Base-by-base conservation (phyloP, 2,888 invertebrate species). In the Hermaeophaga mercurialis region DNA sequence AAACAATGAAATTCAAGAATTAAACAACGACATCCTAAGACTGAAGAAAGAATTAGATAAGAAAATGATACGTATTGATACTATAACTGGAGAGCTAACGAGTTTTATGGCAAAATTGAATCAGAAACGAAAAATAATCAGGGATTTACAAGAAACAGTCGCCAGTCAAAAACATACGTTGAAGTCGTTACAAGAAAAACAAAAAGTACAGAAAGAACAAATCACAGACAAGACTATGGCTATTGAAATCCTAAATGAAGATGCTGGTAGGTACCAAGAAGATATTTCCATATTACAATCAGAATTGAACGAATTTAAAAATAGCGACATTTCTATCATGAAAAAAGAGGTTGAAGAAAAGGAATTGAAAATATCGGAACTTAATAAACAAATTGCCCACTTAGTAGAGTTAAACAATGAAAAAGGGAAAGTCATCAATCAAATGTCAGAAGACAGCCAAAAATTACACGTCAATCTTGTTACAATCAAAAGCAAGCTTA, bases 381-480 rank as follows among this genome's bases (percentile, higher is more conserved):
- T 77, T 24, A 79, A 80, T 48, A 80, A 80, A 55, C 85, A 88
- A 70, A 75, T 86, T 1, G 76, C 79, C 14, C 79, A 79, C 55
- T 73, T 86, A 28, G 82, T 84, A 66, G 81, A 82, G 9, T 80
- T 81, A 24, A 66, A 88, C 0, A 81, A 78, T 56, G 83, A 84
- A 41, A 84, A 84, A 65, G 85, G 87, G 31, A 79, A 78, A 57
- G 76, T 82, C 0, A 81, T 82, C 1, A 81, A 81, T 52, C 84
- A 85, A 11, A 85, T 87, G 68, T 83, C 82, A 9, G 77, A 78
- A 15, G 81, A 83, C 52, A 82, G 79, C 48, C 83, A 82, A 62
- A 80, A 76, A 54, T 75, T 82, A 9, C 85, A 85, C 18, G 79
- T 80, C 3, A 81, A 80, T 64, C 66, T 82, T 33, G 77, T 79